Percentiles rank a stretch among this genome's conserved stretches.
These are phyloP conservation scores for Himalopsyche japonica DNA, from an alignment of 2,888 invertebrate species.

Conservation along the genomic window DNA sequence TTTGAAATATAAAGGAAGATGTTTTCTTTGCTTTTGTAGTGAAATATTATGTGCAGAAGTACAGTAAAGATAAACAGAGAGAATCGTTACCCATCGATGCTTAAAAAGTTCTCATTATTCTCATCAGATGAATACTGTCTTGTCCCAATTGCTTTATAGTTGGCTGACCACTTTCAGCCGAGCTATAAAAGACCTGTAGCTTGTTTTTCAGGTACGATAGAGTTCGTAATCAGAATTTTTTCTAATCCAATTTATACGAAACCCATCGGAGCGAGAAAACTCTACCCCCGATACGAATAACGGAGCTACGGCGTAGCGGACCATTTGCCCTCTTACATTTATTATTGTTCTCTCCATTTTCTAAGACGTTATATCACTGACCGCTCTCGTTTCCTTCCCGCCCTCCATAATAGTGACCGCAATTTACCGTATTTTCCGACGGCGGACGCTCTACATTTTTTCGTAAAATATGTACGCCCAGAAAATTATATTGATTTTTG, in stretches of 20 bases:
- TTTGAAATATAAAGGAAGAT: too few species aligned
- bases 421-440: slow-evolving; percentile 33
- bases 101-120: not conserved
- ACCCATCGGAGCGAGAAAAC: slow-evolving; percentile 33
- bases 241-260: slow-evolving; percentile 39
- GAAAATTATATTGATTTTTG: slow-evolving; percentile 11
- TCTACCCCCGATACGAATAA: not conserved
- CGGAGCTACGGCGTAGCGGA: not conserved
- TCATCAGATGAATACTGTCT: not conserved
- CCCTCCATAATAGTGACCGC: slow-evolving; percentile 34
- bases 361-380: slow-evolving; percentile 38
- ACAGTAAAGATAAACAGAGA: not conserved
- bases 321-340: slow-evolving; percentile 24
- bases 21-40: too few species aligned
- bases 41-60: not conserved
- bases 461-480: not conserved
- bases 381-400: slow-evolving; percentile 29
- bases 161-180: slow-evolving; percentile 5
- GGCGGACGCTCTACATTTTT: not conserved
- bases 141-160: slow-evolving; percentile 10
- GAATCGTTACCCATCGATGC: not conserved
- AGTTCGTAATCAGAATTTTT: slow-evolving; percentile 36
- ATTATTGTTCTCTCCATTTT: slow-evolving; percentile 39
- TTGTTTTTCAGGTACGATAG: slow-evolving; percentile 18
- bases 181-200: slow-evolving; percentile 4